Base-by-base conservation (phyloP, 2,797 vertebrate species). In the Tapera naevia region DNA sequence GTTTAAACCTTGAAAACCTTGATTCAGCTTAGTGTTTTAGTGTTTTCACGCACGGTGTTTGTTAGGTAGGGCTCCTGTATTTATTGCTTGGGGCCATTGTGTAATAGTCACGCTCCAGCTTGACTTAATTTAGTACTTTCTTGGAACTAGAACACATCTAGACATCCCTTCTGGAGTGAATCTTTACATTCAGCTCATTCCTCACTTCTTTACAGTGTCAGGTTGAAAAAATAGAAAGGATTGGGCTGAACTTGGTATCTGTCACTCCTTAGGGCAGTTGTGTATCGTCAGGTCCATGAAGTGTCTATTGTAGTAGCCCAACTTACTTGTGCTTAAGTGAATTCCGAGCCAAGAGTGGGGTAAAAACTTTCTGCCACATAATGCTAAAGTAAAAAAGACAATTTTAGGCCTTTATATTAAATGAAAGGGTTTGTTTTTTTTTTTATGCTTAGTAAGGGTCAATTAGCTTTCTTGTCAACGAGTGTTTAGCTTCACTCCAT, bases 401-500 rank as follows among this genome's bases (percentile, higher is more conserved):
- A 21, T 56, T 87, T 80, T 43, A 60, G 64, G 50, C 2, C 1
- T 75, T 54, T 61, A 32, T 35, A 33, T 57, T 56, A 45, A 84
- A 51, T 4, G 7, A 48, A 84, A 46, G 1, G 45, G n/a, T n/a
- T n/a, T n/a, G n/a, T n/a, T 16, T n/a, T 69, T 1, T 0, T 56
- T 93, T 43, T 37, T 70, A 23, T 66, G 18, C 27, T 61, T 88
- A 45, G 5, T 28, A 60, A 78, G 11, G 13, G 10, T 71, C 58
- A 48, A 3, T 60, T 88, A 11, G 22, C 7, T 74, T 72, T 88
- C 0, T 0, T 19, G 11, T 66, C 57, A 30, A 5, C 45, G 28
- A 46, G 6, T 3, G 4, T 78, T 93, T 53, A 56, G 13, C 32
- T 75, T 82, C 4, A 11, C 19, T 91, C 5, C 9, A 7, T 75